These are phyloP conservation scores for Etheostoma cragini DNA, from an alignment of 2,113 vertebrate genomes.

Conservation along the genomic window DNA sequence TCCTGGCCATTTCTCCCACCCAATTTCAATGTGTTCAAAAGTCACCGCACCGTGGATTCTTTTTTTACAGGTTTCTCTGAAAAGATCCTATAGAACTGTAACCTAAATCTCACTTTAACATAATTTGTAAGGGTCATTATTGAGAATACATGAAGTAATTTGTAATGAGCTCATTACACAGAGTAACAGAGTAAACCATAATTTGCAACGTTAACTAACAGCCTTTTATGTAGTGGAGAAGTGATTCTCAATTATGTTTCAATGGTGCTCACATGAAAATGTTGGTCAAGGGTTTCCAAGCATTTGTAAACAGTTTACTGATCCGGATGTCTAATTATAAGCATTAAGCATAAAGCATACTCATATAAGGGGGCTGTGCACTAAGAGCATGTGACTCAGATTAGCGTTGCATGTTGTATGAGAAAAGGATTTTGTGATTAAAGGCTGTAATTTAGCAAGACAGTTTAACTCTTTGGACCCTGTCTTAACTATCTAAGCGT, in stretches of 20 bases:
- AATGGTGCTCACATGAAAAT: not conserved
- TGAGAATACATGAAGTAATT: not conserved
- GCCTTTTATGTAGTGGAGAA: constrained; percentile 5
- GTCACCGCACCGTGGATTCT: not conserved
- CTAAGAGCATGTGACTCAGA: not conserved
- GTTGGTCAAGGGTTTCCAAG: not conserved
- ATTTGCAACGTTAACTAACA: not conserved
- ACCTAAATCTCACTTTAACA: not conserved
- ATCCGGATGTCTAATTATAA: not conserved
- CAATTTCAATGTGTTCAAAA: not conserved
- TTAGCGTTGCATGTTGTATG: not conserved
- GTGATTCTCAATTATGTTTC: constrained; percentile 12
- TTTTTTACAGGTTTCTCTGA: not conserved
- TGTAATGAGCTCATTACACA: not conserved
- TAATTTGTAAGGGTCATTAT: not conserved
- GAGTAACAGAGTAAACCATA: constrained; percentile 3
- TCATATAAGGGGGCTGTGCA: not conserved
- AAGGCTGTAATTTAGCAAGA: not conserved
- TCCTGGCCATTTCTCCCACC: not conserved
- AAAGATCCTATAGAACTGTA: not conserved
- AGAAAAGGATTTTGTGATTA: not conserved
- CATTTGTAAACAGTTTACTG: not conserved
- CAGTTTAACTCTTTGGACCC: not conserved
- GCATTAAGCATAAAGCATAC: not conserved
- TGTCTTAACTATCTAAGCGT: too few species aligned